A percentile compares a stretch with the other conserved stretches of the same genome.
Conservation (phyloP, 2,888 invertebrate species). For the Ommatoiulus sabulosus region DNA sequence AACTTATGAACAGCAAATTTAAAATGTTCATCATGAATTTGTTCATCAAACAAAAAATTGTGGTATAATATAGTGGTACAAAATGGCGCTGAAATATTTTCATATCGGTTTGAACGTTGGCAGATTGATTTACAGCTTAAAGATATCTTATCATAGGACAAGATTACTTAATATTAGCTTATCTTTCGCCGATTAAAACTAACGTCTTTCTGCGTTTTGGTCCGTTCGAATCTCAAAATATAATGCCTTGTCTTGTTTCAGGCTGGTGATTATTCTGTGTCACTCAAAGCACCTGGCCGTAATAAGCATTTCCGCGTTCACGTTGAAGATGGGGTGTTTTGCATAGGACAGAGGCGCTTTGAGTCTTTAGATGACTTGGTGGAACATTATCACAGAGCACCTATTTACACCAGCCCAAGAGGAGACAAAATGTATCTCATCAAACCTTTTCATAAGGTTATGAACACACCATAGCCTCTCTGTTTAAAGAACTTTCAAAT, state of each 20-base stretch:
- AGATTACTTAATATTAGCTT: background rate
- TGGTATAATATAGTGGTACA: too few relatives aligned
- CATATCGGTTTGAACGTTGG: background rate
- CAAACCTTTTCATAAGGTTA: conserved; percentile 80
- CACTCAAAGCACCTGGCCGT: conserved; percentile 95
- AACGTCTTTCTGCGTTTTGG: background rate
- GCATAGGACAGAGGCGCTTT: conserved; percentile 99
- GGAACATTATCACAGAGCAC: conserved; percentile 98
- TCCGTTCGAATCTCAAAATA: background rate
- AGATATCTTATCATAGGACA: background rate
- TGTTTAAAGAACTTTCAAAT: background rate
- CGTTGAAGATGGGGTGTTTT: conserved; percentile 87
- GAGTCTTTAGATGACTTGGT: conserved; percentile 95
- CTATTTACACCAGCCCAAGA: conserved; percentile 97
- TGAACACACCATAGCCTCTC: background rate
- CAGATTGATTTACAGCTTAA: background rate
- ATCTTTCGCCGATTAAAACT: background rate
- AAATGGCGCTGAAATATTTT: background rate
- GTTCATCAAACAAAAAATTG: too few relatives aligned
- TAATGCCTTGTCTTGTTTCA: conserved; percentile 69
- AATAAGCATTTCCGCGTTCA: conserved; percentile 99
- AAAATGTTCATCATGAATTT: too few relatives aligned
- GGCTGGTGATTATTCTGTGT: conserved; percentile 99
- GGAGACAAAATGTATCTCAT: conserved; percentile 98
- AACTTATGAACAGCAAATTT: too few relatives aligned